Evolutionary conservation across 2,113 vertebrate species (phyloP).

Genomic region (Pedetes capensis): DNA sequence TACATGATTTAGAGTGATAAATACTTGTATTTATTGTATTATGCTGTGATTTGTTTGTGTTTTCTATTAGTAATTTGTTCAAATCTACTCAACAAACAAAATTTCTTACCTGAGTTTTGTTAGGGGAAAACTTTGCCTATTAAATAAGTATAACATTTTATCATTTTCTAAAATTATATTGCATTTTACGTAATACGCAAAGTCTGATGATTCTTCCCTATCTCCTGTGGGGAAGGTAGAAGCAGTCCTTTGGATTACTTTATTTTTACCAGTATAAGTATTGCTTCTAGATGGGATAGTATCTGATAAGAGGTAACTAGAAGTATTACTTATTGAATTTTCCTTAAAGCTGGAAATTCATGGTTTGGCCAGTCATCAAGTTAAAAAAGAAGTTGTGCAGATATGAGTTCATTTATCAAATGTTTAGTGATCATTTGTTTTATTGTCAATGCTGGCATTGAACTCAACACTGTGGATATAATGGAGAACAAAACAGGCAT

Average conservation of each 20-base stretch:
- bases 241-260: slow-evolving; percentile 4
- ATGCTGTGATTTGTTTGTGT: neutral
- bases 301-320: neutral
- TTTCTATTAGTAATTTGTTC: neutral
- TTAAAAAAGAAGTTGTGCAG: neutral
- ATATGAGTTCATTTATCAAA: neutral
- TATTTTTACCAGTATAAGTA: neutral
- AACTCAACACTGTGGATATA: neutral
- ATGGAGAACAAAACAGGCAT: neutral
- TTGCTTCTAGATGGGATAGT: neutral
- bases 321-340: slow-evolving; percentile 6
- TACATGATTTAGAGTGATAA: neutral
- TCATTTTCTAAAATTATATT: neutral
- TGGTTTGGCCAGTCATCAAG: neutral
- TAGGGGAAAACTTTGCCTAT: neutral
- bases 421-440: neutral
- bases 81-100: neutral
- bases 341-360: slow-evolving; percentile 16
- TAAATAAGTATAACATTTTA: neutral
- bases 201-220: neutral
- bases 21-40: neutral
- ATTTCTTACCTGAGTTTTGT: neutral
- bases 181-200: neutral
- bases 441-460: neutral
- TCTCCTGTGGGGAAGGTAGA: neutral